Conservation (phyloP, 2,888 invertebrate species). For the Spicauda simplicius region DNA sequence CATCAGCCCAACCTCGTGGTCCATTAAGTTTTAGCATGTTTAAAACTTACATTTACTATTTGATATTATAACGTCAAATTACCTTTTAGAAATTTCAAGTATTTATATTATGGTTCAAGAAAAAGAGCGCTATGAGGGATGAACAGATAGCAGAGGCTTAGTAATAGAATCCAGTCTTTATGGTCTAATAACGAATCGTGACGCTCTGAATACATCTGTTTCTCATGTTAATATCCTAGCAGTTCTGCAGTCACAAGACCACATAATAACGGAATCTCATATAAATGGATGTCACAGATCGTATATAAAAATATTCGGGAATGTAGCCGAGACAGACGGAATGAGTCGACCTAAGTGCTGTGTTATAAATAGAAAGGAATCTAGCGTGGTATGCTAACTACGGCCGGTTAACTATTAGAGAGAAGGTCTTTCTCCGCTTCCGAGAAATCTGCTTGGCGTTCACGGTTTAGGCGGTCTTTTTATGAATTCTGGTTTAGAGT, state of each 20-base stretch:
- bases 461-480: conserved; percentile 20
- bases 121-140: too few relatives aligned
- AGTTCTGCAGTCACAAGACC: not conserved
- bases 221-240: not conserved
- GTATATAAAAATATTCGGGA: conserved; percentile 49
- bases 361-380: conserved; percentile 60
- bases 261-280: conserved; percentile 25
- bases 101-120: too few relatives aligned
- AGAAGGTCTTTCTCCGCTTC: conserved; percentile 34
- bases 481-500: conserved; percentile 4
- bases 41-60: too few relatives aligned
- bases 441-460: conserved; percentile 22
- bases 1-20: too few relatives aligned
- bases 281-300: conserved; percentile 32
- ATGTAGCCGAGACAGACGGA: conserved; percentile 51
- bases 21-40: too few relatives aligned
- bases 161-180: too few relatives aligned
- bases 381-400: conserved; percentile 49
- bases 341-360: conserved; percentile 49
- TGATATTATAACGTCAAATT: too few relatives aligned
- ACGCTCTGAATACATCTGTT: not conserved
- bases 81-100: too few relatives aligned
- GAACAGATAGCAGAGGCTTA: too few relatives aligned
- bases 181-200: not conserved
- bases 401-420: conserved; percentile 28